Evolutionary conservation across 2,888 invertebrate genomes (phyloP), one percentile per base, ranked within the genome.

Genomic region (Hypolimnas misippus): DNA sequence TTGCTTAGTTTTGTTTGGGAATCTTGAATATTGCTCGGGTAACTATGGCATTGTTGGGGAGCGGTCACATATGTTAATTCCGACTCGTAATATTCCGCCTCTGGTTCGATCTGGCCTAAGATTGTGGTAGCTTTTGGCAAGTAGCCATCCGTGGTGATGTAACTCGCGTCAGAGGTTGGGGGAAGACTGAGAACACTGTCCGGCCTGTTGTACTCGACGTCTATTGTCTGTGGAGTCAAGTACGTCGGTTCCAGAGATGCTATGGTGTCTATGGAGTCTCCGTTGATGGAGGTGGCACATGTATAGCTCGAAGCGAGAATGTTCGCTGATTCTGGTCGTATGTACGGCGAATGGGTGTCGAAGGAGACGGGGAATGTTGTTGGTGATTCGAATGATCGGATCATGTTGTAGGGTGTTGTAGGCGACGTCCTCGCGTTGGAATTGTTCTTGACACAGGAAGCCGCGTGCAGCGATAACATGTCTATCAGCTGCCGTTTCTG

Each of bases 401-500:
- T 77, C 77, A 87, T 82, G 78, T 84, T 89, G 83, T 89, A 92
- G n/a, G 78, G 75, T 4, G 83, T 75, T 14, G 83, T 83, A 3
- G 92, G 89, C 2, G 92, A 93, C 55, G 83, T 74, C 62, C 90
- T 77, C 53, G 92, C 82, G 56, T 82, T 83, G 56, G 86, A 73
- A 70, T 83, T 82, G 72, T 89, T 88, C 72, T 94, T 94, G 63
- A 95, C 90, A 78, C 97, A 97, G 12, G 94, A 93, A 0, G 96
- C 94, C 42, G 94, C 92, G 84, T 97, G 97, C 14, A 94, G 86
- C 57, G 95, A 94, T 72, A 97, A 87, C 94, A 97, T 96, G 73
- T 97, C 96, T 75, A 95, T 93, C 63, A 98, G 91, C 77, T 95
- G 94, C 69, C 95, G 94, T 76, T 95, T 94, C 81, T 97, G 96